Conservation (phyloP, 1,140 invertebrate species). For the Caenorhabditis remanei region DNA sequence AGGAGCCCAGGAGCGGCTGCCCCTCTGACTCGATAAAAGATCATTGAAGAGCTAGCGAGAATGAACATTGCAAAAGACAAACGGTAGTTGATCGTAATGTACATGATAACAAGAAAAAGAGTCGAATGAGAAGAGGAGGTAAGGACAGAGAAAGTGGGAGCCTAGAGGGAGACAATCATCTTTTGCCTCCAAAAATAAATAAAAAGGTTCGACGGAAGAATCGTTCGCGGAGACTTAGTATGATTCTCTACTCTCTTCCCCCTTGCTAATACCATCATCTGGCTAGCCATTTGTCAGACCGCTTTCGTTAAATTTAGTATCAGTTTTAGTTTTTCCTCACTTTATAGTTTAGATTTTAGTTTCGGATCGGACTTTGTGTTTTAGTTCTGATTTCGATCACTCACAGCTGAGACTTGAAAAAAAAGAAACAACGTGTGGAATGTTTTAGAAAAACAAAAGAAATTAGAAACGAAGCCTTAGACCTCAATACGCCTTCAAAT, state of each 20-base stretch:
- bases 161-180: slow-evolving; percentile 5
- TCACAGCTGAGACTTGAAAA: neutral
- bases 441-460: neutral
- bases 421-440: neutral
- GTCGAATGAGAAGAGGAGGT: slow-evolving; percentile 12
- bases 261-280: slow-evolving; percentile 45
- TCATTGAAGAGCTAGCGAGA: slow-evolving; percentile 42
- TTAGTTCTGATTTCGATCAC: neutral
- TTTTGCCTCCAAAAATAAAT: slow-evolving; percentile 45
- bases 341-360: slow-evolving; percentile 41
- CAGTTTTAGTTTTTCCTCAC: neutral
- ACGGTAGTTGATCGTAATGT: slow-evolving; percentile 56
- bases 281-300: neutral
- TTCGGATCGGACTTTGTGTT: neutral
- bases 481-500: neutral
- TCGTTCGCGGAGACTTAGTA: slow-evolving; percentile 48
- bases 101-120: slow-evolving; percentile 54
- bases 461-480: neutral
- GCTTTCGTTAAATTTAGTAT: slow-evolving; percentile 20
- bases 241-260: neutral
- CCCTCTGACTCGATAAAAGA: slow-evolving; percentile 20
- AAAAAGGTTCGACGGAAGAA: slow-evolving; percentile 51
- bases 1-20: neutral
- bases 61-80: slow-evolving; percentile 35
- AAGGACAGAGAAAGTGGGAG: slow-evolving; percentile 12